Conservation (phyloP, 2,888 invertebrate genomes). For the Lampropteryx suffumata region DNA sequence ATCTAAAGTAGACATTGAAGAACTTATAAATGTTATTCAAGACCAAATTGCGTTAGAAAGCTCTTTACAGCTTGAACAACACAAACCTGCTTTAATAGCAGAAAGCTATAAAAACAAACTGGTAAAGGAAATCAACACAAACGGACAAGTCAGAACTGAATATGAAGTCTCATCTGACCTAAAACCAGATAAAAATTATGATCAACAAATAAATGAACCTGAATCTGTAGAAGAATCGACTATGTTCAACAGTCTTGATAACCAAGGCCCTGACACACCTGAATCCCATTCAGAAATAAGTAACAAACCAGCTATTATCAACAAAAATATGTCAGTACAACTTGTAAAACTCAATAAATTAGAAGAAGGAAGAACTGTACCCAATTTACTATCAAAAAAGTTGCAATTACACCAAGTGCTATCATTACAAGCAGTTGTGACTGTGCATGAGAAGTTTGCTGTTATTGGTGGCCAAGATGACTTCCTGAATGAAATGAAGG, state of each 20-base stretch:
- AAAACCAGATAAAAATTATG: slow-evolving; percentile 4
- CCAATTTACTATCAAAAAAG: slow-evolving; percentile 85
- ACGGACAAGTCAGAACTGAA: not conserved
- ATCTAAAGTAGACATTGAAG: slow-evolving; percentile 80
- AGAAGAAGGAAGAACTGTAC: slow-evolving; percentile 59
- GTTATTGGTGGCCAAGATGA: slow-evolving; percentile 91
- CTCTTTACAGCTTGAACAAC: slow-evolving; percentile 33
- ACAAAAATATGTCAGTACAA: slow-evolving; percentile 38
- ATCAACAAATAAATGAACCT: not conserved
- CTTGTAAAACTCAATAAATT: slow-evolving; percentile 37
- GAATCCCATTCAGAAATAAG: slow-evolving; percentile 12
- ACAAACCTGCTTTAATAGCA: slow-evolving; percentile 1
- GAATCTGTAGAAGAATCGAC: not conserved
- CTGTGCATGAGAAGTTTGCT: slow-evolving; percentile 86
- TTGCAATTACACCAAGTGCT: slow-evolving; percentile 85
- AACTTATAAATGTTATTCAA: slow-evolving; percentile 67
- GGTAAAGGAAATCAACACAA: not conserved
- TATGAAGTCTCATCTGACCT: slow-evolving; percentile 6
- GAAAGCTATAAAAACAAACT: not conserved
- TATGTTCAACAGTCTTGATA: not conserved
- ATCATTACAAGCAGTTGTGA: slow-evolving; percentile 81
- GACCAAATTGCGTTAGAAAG: slow-evolving; percentile 44
- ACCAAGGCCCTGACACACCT: slow-evolving; percentile 2
- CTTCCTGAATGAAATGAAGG: slow-evolving; percentile 89
- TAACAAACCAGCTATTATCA: slow-evolving; percentile 27